Conservation (phyloP, 1,140 invertebrate genomes). For the Hestina assimilis region DNA sequence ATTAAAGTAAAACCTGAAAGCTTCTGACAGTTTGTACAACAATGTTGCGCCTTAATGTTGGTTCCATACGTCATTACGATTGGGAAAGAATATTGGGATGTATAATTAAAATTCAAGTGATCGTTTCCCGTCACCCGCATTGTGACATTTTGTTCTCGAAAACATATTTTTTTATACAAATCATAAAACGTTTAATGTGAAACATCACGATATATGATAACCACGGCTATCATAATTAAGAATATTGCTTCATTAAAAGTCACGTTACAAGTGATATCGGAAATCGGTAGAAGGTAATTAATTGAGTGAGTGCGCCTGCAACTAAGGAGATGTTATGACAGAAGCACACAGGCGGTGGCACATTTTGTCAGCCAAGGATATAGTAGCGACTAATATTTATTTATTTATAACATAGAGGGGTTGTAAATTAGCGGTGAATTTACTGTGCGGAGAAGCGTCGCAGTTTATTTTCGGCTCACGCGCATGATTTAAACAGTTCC, state of each 20-base stretch:
- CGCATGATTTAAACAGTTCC: conserved; percentile 72
- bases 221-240: no score
- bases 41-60: conserved; percentile 13
- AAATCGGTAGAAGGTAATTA: conserved; percentile 26
- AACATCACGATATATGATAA: no score
- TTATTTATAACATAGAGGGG: conserved; percentile 74
- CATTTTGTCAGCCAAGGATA: conserved; percentile 64
- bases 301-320: conserved; percentile 41
- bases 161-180: background rate
- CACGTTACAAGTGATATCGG: background rate
- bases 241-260: background rate
- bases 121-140: conserved; percentile 27
- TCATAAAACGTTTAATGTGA: background rate
- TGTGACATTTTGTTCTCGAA: background rate
- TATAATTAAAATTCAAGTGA: conserved; percentile 17
- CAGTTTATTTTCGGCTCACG: conserved; percentile 68
- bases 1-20: conserved; percentile 26
- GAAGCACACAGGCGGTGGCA: conserved; percentile 56
- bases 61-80: conserved; percentile 13
- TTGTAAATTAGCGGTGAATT: conserved; percentile 74
- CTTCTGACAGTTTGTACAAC: conserved; percentile 14
- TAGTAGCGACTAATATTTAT: conserved; percentile 67
- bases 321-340: conserved; percentile 72
- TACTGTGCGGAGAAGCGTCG: conserved; percentile 63
- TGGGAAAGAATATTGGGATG: background rate